A percentile compares a stretch with the other conserved stretches of the same genome.
These are phyloP conservation scores for Parotia lawesii DNA, from an alignment of 2,113 vertebrate species.

Conservation along the genomic window DNA sequence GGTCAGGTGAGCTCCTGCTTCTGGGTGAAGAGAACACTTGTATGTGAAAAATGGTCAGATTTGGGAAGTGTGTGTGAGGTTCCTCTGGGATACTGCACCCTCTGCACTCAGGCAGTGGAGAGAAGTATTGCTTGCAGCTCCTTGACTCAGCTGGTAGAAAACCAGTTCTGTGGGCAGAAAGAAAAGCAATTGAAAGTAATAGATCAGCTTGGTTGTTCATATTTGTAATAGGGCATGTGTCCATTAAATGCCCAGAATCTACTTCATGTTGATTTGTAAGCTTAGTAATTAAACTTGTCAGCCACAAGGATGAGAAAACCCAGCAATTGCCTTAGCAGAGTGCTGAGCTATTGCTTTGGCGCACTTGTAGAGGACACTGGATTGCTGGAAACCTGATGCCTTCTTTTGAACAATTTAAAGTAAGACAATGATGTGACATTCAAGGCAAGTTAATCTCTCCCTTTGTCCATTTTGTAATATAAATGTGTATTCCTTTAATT, in stretches of 20 bases:
- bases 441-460: not conserved
- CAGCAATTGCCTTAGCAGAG: not conserved
- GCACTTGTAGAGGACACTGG: not conserved
- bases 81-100: not conserved
- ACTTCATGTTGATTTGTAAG: not conserved
- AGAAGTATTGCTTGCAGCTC: not conserved
- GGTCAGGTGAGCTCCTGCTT: constrained; percentile 80
- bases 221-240: not conserved
- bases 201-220: not conserved
- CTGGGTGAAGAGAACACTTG: not conserved
- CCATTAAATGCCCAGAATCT: not conserved
- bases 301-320: not conserved
- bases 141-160: not conserved
- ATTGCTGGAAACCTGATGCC: not conserved
- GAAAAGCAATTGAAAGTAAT: not conserved
- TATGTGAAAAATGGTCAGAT: not conserved
- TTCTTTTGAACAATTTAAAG: not conserved
- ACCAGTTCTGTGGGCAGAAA: not conserved
- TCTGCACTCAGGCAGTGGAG: not conserved
- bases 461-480: not conserved
- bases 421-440: not conserved
- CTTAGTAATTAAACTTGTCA: not conserved
- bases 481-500: not conserved
- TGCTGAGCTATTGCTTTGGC: not conserved
- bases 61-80: not conserved